phyloP scores from a whole-genome alignment of 2,888 invertebrate genomes.

The Tenthredo scrophulariae region DNA sequence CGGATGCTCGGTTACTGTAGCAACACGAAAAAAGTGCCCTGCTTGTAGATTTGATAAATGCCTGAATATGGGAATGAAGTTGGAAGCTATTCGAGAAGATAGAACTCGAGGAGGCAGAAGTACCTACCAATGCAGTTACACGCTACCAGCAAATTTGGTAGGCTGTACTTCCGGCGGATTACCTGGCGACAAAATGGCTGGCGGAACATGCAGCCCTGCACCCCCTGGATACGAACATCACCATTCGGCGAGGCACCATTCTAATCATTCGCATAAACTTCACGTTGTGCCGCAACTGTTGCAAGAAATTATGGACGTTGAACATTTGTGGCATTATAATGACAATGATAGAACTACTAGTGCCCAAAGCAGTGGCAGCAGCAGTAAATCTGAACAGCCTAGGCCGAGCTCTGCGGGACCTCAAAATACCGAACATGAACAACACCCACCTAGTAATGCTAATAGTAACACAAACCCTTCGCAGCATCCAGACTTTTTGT shows the following conservation, averaged over 20 bases:
- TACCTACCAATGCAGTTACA: slow-evolving; percentile 97
- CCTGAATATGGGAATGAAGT: slow-evolving; percentile 96
- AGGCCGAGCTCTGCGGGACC: slow-evolving; percentile 63
- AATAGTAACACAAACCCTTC: slow-evolving; percentile 71
- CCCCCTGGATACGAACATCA: slow-evolving; percentile 74
- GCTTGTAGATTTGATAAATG: slow-evolving; percentile 98
- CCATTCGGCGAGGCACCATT: slow-evolving; percentile 73
- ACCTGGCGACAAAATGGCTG: slow-evolving; percentile 69
- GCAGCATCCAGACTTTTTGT: slow-evolving; percentile 88
- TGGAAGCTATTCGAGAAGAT: slow-evolving; percentile 98
- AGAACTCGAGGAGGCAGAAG: slow-evolving; percentile 96
- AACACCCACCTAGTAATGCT: slow-evolving; percentile 57
- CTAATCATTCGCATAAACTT: slow-evolving; percentile 75
- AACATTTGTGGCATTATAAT: slow-evolving; percentile 96
- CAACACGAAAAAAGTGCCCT: slow-evolving; percentile 97
- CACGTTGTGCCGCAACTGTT: slow-evolving; percentile 76
- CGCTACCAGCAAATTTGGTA: slow-evolving; percentile 84
- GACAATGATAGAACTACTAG: slow-evolving; percentile 87
- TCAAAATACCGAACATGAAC: slow-evolving; percentile 60
- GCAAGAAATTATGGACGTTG: slow-evolving; percentile 97
- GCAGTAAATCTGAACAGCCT: slow-evolving; percentile 62
- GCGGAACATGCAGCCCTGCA: slow-evolving; percentile 74
- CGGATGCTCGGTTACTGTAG: slow-evolving; percentile 94
- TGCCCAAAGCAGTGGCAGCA: slow-evolving; percentile 73
- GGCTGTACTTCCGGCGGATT: slow-evolving; percentile 63